Base-by-base conservation (phyloP, 2,888 invertebrate species). In the Scaptomyza reducta region DNA sequence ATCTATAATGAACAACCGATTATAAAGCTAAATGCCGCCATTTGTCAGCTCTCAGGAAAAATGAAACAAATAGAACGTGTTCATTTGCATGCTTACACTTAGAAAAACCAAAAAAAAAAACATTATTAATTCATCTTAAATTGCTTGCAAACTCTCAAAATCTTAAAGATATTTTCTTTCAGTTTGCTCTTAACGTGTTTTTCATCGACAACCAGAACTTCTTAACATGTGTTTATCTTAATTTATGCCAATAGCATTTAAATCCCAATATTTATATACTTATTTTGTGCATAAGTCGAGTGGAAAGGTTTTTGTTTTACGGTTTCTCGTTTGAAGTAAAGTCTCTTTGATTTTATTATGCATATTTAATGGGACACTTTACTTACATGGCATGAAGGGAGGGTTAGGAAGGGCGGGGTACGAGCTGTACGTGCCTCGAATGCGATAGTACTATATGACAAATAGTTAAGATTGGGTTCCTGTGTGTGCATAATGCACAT, bases 251-350 rank as follows among this genome's bases (percentile, higher is more conserved):
- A 55, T 31, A 62, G 11, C 42, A 40, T 53, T 74, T 56, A 79
- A 79, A 66, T 22, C 61, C 60, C 49, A 45, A 70, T 79, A 76
- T 80, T 79, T 76, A 75, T 79, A 65, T 64, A 51, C 51, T 55
- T 51, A 68, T 79, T 76, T 73, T 79, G 63, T 64, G 54, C 51
- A 53, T 51, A 68, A 73, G 56, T 66, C 40, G 31, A 70, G 65
- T 63, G 76, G 68, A 86, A 79, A 75, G 66, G 60, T 35, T 73
- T 71, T 41, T 46, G 0, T 22, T 22, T 22, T 22, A 4, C 3
- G 22, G 22, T 22, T 22, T 22, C 22, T 22, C 16, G 10, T 47
- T 35, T 35, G 27, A 29, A 35, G 40, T 45, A 25, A 38, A 69
- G 22, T 55, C 35, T 29, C 31, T 44, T 59, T 46, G 72, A 49